Evolutionary conservation across 1,140 invertebrate species (phyloP), one percentile per base, ranked within the genome.

Genomic region (Drosophila kurseongensis): DNA sequence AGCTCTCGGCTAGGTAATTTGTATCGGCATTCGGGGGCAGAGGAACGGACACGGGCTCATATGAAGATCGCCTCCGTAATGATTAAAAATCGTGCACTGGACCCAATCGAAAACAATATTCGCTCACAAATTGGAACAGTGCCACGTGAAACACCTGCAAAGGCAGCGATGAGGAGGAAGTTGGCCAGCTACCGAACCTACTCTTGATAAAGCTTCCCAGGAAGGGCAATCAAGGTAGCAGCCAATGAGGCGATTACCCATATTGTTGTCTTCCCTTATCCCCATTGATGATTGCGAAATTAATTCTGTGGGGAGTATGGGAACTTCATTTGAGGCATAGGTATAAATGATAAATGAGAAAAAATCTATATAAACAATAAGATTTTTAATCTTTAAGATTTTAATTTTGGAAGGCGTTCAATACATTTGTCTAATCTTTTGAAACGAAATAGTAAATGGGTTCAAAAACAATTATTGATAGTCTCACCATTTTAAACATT

Each of bases 81-180:
- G 84, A 80, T 89, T 86, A 83, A 86, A 86, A 86, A 88, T 85
- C 81, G 81, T 84, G 67, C 67, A 62, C 58, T 84, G 80, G 57
- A 83, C 66, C 67, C 45, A 77, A 84, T 83, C 78, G 78, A 78
- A 86, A 75, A 78, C 78, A 86, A 86, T 82, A 88, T 86, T 78
- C 63, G 63, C 60, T 63, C 76, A 68, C 79, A 82, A 82, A 88
- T 88, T 88, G 79, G 72, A 65, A 65, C 83, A 79, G 65, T 78
- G 63, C 77, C 83, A 86, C 81, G 75, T 88, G 82, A 81, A 63
- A 75, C 71, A 75, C 71, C 65, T 66, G 59, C 72, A 57, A 54
- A 16, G 27, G 45, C n/a, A 36, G 27, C 55, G 27, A 40, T 44
- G 32, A 45, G 57, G 55, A 14, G 48, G 44, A 57, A 63, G 80